These are phyloP conservation scores for Matsumurasca onukii DNA, from an alignment of 1,140 invertebrate genomes.

Conservation along the genomic window DNA sequence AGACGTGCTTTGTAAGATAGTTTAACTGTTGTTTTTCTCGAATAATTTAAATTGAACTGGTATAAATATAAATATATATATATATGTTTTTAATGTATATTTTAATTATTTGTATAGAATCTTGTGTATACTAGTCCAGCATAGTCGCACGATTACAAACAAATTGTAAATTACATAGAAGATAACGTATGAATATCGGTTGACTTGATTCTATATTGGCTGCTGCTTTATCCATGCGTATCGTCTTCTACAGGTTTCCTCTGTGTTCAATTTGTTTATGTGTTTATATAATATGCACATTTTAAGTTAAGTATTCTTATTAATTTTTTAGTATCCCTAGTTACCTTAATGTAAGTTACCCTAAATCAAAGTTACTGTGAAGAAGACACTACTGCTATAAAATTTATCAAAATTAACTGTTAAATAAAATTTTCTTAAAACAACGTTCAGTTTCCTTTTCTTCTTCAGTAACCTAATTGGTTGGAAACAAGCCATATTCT, in stretches of 20 bases:
- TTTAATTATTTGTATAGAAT: conserved; percentile 28
- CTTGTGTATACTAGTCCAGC: conserved; percentile 25
- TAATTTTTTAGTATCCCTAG: conserved; percentile 23
- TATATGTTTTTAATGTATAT: conserved; percentile 28
- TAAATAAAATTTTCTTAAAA: conserved; percentile 23
- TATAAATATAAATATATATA: conserved; percentile 24
- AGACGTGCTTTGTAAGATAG: conserved; percentile 23
- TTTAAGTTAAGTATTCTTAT: conserved; percentile 13
- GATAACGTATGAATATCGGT: conserved; percentile 2
- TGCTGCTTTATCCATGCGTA: not conserved
- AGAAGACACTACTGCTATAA: conserved; percentile 23
- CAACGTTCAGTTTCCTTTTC: not conserved
- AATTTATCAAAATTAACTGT: conserved; percentile 27
- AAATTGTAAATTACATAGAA: conserved; percentile 22
- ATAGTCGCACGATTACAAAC: conserved; percentile 24
- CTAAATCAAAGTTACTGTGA: conserved; percentile 26
- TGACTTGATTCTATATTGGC: not conserved
- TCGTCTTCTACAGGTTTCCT: conserved; percentile 1
- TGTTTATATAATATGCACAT: conserved; percentile 9
- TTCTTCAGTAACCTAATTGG: no score
- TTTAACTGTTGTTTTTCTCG: conserved; percentile 13
- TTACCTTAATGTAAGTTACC: conserved; percentile 27
- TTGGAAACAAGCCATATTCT: no score
- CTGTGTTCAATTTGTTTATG: conserved; percentile 18
- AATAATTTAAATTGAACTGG: conserved; percentile 22